Conservation (phyloP, 2,113 vertebrate species). For the Macaca fascicularis region DNA sequence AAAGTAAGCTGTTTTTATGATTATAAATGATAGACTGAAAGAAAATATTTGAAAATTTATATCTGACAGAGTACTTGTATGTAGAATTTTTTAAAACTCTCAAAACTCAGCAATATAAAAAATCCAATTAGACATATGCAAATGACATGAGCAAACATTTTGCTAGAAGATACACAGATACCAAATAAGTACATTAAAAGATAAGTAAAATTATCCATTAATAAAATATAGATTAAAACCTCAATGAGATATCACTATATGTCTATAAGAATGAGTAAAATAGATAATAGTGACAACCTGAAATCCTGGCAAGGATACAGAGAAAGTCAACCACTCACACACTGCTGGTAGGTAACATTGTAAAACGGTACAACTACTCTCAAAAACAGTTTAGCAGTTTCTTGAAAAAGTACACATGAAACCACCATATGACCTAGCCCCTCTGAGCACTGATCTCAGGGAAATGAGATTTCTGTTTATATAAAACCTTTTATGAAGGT, state of each 20-base stretch:
- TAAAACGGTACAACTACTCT: background rate
- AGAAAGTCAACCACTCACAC: background rate
- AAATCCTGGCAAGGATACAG: background rate
- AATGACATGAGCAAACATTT: background rate
- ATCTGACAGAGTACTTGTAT: background rate
- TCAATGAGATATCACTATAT: background rate
- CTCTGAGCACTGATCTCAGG: background rate
- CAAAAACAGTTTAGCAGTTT: background rate
- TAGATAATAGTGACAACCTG: background rate
- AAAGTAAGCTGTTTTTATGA: background rate
- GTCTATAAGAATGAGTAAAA: background rate
- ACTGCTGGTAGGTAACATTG: background rate
- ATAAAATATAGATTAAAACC: background rate
- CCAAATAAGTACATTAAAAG: background rate
- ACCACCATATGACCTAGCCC: background rate
- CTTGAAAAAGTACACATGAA: background rate
- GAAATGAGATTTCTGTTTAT: background rate
- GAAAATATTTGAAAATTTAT: background rate
- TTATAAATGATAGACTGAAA: background rate
- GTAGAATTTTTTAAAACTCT: background rate
- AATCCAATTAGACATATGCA: background rate
- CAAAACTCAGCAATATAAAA: background rate
- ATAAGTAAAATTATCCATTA: background rate
- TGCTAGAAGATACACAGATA: background rate
- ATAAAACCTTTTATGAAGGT: background rate